phyloP scores from a whole-genome alignment of 2,113 vertebrate genomes.

The Amblyopsis rosae region DNA sequence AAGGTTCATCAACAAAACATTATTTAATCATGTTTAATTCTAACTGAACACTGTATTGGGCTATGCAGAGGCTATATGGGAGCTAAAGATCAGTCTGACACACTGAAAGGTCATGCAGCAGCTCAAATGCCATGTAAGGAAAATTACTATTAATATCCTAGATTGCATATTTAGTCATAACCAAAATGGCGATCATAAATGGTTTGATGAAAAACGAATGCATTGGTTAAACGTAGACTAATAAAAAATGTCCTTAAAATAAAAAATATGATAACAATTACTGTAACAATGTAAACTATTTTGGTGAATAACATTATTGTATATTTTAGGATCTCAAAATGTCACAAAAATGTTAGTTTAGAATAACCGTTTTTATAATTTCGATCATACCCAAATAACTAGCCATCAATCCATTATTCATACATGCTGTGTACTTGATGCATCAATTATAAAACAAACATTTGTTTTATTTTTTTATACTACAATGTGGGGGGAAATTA shows the following conservation, averaged over 20 bases:
- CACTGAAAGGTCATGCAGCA: slow-evolving; percentile 17
- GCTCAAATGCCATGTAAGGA: slow-evolving; percentile 11
- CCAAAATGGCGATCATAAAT: background rate
- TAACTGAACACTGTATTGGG: background rate
- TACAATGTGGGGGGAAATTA: slow-evolving; percentile 44
- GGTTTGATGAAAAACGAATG: background rate
- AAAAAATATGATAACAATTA: no score
- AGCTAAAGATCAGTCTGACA: background rate
- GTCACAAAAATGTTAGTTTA: no score
- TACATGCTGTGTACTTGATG: background rate
- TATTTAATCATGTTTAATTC: no score
- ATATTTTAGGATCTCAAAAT: no score
- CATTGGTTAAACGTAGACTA: no score
- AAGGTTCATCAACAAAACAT: no score
- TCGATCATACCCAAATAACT: no score
- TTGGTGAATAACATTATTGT: no score
- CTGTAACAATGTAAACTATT: no score
- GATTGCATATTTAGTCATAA: background rate
- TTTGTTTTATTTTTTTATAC: slow-evolving; percentile 30
- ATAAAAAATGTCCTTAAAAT: no score
- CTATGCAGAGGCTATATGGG: slow-evolving; percentile 1
- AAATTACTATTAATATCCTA: slow-evolving; percentile 8
- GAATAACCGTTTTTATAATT: no score
- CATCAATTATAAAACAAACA: slow-evolving; percentile 9
- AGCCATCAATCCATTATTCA: no score